Percentiles rank a stretch among this genome's conserved stretches.
Evolutionary conservation across 2,797 vertebrate genomes (phyloP).

Genomic region (Karalla daura): DNA sequence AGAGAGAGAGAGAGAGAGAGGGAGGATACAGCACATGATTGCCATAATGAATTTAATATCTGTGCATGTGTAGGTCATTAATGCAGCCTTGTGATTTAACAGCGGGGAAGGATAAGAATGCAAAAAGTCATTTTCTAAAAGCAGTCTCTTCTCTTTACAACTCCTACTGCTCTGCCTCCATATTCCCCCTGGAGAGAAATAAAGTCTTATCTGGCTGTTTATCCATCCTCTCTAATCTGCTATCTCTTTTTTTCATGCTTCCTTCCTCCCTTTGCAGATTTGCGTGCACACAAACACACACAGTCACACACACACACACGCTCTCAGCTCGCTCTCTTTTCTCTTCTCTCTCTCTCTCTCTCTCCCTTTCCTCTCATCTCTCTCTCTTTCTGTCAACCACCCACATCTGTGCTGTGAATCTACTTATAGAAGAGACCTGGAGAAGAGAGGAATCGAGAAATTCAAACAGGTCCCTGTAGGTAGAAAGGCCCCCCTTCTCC

Average conservation of each 20-base stretch:
- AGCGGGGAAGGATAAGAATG: slow-evolving; percentile 57
- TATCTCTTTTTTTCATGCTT: slow-evolving; percentile 53
- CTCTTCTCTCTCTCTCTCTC: background rate
- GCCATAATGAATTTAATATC: slow-evolving; percentile 77
- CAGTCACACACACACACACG: background rate
- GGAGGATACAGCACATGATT: slow-evolving; percentile 65
- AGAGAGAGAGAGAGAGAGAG: slow-evolving; percentile 41
- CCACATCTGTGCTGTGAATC: background rate
- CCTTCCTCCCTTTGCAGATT: slow-evolving; percentile 53
- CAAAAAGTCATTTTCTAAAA: slow-evolving; percentile 48
- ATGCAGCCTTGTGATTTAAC: slow-evolving; percentile 65
- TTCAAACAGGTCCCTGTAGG: background rate
- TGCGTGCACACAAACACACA: background rate
- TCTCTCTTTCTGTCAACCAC: background rate
- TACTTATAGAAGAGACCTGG: background rate
- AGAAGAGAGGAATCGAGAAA: slow-evolving; percentile 9
- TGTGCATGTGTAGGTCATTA: slow-evolving; percentile 71
- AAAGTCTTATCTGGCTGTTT: slow-evolving; percentile 49
- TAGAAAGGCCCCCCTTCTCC: background rate
- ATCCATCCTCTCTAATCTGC: slow-evolving; percentile 42
- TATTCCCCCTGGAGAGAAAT: slow-evolving; percentile 37
- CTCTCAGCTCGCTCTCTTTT: background rate
- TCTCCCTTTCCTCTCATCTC: background rate
- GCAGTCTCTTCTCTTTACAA: slow-evolving; percentile 28
- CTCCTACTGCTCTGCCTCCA: slow-evolving; percentile 30